Evolutionary conservation across 1,140 invertebrate genomes (phyloP).

Genomic region (Drosophila funebris): DNA sequence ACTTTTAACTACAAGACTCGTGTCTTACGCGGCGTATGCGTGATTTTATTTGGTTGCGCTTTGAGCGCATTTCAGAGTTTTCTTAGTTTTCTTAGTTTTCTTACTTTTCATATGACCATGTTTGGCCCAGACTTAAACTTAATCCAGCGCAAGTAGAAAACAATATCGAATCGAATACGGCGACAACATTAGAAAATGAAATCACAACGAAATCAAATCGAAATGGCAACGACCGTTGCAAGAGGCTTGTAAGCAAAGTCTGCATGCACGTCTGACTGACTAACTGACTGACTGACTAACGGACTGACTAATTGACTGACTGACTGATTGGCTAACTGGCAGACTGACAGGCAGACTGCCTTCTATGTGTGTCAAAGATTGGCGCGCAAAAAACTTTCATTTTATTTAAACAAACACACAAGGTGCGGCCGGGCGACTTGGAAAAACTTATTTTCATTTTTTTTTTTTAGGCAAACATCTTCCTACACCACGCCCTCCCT

Average conservation of each 20-base stretch:
- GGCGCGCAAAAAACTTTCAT: slow-evolving; percentile 78
- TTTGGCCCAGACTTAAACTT: slow-evolving; percentile 23
- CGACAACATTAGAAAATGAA: slow-evolving; percentile 73
- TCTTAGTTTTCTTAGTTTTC: slow-evolving; percentile 15
- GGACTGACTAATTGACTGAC: slow-evolving; percentile 1
- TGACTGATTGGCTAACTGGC: slow-evolving; percentile 22
- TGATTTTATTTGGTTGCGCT: slow-evolving; percentile 63
- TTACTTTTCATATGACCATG: slow-evolving; percentile 45
- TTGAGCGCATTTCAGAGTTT: not conserved
- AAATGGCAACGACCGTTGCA: slow-evolving; percentile 63
- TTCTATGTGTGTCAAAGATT: slow-evolving; percentile 78
- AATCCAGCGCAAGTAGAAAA: slow-evolving; percentile 56
- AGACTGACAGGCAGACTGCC: slow-evolving; percentile 40
- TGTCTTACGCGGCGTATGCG: slow-evolving; percentile 68
- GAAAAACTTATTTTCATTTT: slow-evolving; percentile 81
- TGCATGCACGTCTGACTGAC: slow-evolving; percentile 53
- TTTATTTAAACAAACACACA: slow-evolving; percentile 77
- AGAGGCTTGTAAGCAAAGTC: slow-evolving; percentile 69
- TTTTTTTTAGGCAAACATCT: slow-evolving; percentile 65
- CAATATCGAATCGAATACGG: slow-evolving; percentile 43
- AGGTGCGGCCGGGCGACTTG: slow-evolving; percentile 71
- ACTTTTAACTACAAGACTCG: slow-evolving; percentile 56
- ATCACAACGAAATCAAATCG: slow-evolving; percentile 75
- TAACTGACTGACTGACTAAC: slow-evolving; percentile 38
- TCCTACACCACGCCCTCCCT: not conserved